Percentiles rank a stretch among this genome's conserved stretches.
Evolutionary conservation across 2,113 vertebrate species (phyloP).

Genomic region (Onychostoma macrolepis): DNA sequence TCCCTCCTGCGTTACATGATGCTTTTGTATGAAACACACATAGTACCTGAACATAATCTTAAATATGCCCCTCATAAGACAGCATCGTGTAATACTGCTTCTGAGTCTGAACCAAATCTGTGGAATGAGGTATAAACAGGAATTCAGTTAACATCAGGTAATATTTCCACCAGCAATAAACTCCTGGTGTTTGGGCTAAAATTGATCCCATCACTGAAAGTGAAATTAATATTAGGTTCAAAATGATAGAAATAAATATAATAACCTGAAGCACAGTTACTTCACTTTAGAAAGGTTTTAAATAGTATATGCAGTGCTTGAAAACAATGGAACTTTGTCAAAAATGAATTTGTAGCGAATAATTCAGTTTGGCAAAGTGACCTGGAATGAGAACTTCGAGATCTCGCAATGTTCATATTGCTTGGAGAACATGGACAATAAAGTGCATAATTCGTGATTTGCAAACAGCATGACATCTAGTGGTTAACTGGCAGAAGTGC

Average conservation of each 20-base stretch:
- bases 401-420: neutral
- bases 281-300: neutral
- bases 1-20: neutral
- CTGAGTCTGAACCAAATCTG: neutral
- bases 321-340: neutral
- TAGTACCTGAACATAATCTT: neutral
- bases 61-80: neutral
- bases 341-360: neutral
- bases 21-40: neutral
- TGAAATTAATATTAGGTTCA: neutral
- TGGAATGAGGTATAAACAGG: neutral
- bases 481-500: conserved; percentile 16
- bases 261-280: neutral
- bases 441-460: conserved; percentile 44
- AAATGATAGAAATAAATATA: neutral
- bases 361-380: conserved; percentile 18
- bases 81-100: neutral
- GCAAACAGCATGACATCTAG: conserved; percentile 26
- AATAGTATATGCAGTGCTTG: neutral
- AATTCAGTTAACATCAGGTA: conserved; percentile 26
- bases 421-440: conserved; percentile 33
- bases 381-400: neutral
- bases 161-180: conserved; percentile 13
- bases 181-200: neutral
- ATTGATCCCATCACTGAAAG: neutral